A percentile compares a stretch with the other conserved stretches of the same genome.
Conservation (phyloP, 2,797 vertebrate genomes). For the Cichlasoma orientale region DNA sequence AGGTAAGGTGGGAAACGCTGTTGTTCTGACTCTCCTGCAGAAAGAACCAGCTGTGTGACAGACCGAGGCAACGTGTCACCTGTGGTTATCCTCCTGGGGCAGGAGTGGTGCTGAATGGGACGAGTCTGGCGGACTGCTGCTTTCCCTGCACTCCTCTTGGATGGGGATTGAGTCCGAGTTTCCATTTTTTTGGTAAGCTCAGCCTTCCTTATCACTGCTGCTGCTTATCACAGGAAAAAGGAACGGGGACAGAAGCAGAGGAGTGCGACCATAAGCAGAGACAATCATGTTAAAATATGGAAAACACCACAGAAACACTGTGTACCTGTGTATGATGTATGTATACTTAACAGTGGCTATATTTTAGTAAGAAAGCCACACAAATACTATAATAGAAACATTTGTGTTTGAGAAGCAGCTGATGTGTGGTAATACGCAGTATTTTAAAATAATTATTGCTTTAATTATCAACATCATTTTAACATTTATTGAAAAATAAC, state of each 20-base stretch:
- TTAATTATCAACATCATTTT: background rate
- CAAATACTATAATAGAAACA: background rate
- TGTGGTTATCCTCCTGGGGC: slow-evolving; percentile 97
- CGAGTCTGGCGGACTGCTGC: slow-evolving; percentile 92
- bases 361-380: background rate
- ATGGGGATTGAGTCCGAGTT: slow-evolving; percentile 93
- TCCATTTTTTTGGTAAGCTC: slow-evolving; percentile 97
- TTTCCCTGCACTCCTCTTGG: slow-evolving; percentile 94
- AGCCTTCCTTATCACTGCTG: slow-evolving; percentile 97
- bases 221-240: slow-evolving; percentile 73
- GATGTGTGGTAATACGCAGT: too few relatives aligned
- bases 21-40: slow-evolving; percentile 87
- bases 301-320: background rate
- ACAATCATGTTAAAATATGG: background rate
- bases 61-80: slow-evolving; percentile 81
- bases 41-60: slow-evolving; percentile 41
- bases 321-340: background rate
- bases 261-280: slow-evolving; percentile 11
- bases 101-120: slow-evolving; percentile 93
- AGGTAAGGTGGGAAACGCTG: slow-evolving; percentile 75
- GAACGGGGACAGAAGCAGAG: slow-evolving; percentile 14
- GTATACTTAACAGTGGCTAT: background rate
- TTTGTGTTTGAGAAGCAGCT: background rate
- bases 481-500: background rate
- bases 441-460: background rate